phyloP scores from a whole-genome alignment of 2,113 vertebrate species.

The Andinoacara biseriatus region DNA sequence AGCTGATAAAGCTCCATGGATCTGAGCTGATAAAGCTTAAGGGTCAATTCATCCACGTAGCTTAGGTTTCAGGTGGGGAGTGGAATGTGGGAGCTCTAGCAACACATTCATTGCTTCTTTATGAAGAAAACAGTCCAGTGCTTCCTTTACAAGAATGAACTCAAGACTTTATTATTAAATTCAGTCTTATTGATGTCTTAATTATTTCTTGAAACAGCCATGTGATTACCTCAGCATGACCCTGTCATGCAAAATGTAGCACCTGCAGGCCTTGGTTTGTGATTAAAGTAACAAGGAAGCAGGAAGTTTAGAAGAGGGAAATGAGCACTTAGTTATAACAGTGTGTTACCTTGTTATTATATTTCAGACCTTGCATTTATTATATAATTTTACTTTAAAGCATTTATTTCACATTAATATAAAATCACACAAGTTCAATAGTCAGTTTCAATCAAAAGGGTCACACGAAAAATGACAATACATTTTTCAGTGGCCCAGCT shows the following conservation, averaged over 20 bases:
- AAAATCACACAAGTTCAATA: background rate
- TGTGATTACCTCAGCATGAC: background rate
- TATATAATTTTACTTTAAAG: background rate
- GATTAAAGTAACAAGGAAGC: conserved; percentile 9
- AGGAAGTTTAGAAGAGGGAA: background rate
- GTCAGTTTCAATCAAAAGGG: background rate
- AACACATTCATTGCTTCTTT: background rate
- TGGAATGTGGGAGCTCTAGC: background rate
- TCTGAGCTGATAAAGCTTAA: conserved; percentile 27
- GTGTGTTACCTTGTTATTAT: background rate
- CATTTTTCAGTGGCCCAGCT: too few species aligned
- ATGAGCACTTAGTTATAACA: background rate
- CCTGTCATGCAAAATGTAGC: conserved; percentile 1
- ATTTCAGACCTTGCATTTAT: too few species aligned
- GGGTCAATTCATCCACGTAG: background rate
- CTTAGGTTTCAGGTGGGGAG: conserved; percentile 12
- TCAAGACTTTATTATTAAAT: background rate
- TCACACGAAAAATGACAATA: background rate
- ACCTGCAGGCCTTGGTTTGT: background rate
- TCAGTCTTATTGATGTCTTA: background rate
- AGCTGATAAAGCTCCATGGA: conserved; percentile 21
- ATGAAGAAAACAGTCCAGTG: background rate
- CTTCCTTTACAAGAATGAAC: conserved; percentile 9
- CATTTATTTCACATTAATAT: background rate
- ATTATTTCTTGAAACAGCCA: background rate